phyloP scores from a whole-genome alignment of 1,140 invertebrate genomes.

The Hycleus cichorii region DNA sequence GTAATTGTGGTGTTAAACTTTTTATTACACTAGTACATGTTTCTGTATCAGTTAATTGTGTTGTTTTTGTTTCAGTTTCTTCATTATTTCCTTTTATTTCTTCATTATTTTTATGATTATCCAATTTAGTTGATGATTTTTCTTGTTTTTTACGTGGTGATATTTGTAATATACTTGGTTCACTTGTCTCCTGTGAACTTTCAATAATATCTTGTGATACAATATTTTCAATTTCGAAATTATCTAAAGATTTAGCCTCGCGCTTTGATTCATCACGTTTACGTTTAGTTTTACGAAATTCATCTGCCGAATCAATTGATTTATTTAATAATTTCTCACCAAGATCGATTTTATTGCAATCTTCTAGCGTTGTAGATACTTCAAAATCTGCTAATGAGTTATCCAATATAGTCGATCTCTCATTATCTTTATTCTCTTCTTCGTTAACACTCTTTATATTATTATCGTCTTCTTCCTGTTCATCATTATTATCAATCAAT shows the following conservation, averaged over 20 bases:
- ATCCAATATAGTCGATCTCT: too few species aligned
- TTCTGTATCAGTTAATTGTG: slow-evolving; percentile 5
- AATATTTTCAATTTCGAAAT: slow-evolving; percentile 23
- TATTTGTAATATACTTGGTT: background rate
- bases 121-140: background rate
- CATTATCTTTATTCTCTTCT: too few species aligned
- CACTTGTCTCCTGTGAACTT: slow-evolving; percentile 4
- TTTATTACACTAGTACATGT: background rate
- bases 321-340: background rate
- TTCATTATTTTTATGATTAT: background rate
- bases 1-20: background rate
- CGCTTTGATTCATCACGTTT: slow-evolving; percentile 2
- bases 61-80: background rate
- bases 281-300: background rate
- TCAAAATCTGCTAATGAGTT: too few species aligned
- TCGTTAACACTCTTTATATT: too few species aligned
- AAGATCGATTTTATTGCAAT: slow-evolving; percentile 17
- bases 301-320: background rate
- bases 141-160: background rate
- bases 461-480: too few species aligned
- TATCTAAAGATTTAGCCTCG: slow-evolving; percentile 5
- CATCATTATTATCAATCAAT: too few species aligned
- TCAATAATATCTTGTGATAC: slow-evolving; percentile 7
- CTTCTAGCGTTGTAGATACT: too few species aligned
- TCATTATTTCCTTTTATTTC: background rate